A percentile compares a stretch with the other conserved stretches of the same genome.
Conservation (phyloP, 2,113 vertebrate genomes). For the Mormyrus iriodes region DNA sequence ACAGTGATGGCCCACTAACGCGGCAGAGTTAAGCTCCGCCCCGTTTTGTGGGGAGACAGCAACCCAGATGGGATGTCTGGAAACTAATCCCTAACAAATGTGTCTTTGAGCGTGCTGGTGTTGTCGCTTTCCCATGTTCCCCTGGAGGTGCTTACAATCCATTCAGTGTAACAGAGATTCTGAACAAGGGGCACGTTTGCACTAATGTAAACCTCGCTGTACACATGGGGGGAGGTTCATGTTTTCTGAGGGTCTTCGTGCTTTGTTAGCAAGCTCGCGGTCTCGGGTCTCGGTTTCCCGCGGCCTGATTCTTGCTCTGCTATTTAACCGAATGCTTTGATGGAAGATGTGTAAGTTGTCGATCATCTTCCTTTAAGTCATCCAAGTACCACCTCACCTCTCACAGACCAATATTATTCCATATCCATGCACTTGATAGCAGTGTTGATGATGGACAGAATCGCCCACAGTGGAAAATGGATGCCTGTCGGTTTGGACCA, state of each 20-base stretch:
- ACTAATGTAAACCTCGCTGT: neutral
- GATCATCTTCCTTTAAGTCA: neutral
- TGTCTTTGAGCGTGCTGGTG: neutral
- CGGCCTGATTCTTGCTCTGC: neutral
- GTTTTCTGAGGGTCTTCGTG: neutral
- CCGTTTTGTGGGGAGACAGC: neutral
- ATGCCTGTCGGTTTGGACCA: too few species aligned
- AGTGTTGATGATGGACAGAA: neutral
- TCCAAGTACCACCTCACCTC: neutral
- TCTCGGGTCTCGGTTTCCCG: neutral
- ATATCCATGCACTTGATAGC: neutral
- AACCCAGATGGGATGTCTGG: neutral
- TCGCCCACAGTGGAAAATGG: neutral
- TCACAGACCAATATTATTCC: neutral
- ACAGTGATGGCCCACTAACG: neutral
- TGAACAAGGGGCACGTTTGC: neutral
- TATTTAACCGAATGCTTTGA: neutral
- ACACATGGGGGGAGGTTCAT: neutral
- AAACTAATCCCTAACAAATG: neutral
- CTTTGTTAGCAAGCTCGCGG: neutral
- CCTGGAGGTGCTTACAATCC: neutral
- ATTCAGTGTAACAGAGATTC: neutral
- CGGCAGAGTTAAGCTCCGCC: neutral
- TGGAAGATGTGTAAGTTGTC: neutral
- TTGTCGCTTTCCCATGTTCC: neutral